Percentiles rank a stretch among this genome's conserved stretches.
Conservation (phyloP, 2,797 vertebrate genomes). For the Poeciliopsis paucimaculata region DNA sequence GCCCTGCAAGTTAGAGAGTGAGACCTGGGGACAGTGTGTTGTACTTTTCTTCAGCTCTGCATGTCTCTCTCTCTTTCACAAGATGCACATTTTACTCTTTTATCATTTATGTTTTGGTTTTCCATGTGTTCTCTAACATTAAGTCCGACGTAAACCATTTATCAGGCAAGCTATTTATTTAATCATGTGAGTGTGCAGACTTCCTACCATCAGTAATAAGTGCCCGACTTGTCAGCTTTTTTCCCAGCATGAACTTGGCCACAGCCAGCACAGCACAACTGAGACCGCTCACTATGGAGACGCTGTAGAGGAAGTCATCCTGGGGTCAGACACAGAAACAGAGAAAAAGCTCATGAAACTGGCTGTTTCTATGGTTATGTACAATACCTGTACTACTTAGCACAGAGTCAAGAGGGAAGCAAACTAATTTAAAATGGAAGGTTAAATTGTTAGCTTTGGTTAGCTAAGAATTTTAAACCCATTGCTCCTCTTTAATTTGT, state of each 20-base stretch:
- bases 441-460: constrained; percentile 17
- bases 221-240: constrained; percentile 93
- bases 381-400: not conserved
- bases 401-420: not conserved
- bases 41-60: constrained; percentile 1
- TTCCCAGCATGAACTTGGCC: constrained; percentile 95
- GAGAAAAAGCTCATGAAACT: not conserved
- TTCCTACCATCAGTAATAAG: constrained; percentile 93
- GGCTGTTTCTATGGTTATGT: not conserved
- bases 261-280: constrained; percentile 90
- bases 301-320: constrained; percentile 96
- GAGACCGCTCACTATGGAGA: constrained; percentile 94
- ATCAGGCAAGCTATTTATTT: not conserved
- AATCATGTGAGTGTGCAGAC: constrained; percentile 21
- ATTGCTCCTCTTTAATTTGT: constrained; percentile 7
- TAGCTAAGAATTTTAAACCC: constrained; percentile 42
- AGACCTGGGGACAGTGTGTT: constrained; percentile 36
- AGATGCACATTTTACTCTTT: not conserved
- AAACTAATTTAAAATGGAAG: not conserved
- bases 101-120: not conserved
- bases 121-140: not conserved
- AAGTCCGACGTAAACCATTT: too few relatives aligned
- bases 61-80: constrained; percentile 10
- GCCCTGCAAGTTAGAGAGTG: constrained; percentile 37
- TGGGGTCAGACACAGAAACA: constrained; percentile 53